Percentiles rank a stretch among this genome's conserved stretches.
Evolutionary conservation across 2,797 vertebrate species (phyloP).

Genomic region (Okamejei kenojei): DNA sequence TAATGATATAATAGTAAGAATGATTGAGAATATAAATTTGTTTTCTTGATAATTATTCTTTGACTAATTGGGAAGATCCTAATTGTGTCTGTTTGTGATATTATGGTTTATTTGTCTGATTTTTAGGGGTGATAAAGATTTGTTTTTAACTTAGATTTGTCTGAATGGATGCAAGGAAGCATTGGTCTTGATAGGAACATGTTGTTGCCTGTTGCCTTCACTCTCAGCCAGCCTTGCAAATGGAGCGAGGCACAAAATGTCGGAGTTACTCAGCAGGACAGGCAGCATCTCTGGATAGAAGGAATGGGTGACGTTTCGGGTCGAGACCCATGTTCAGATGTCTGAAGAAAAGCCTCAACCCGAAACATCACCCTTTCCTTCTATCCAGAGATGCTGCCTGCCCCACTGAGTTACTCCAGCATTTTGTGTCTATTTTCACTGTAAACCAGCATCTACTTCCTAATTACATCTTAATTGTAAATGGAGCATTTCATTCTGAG

Average conservation of each 20-base stretch:
- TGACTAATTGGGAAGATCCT: neutral
- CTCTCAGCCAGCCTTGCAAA: too few species aligned
- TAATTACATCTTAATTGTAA: too few species aligned
- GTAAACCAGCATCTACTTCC: too few species aligned
- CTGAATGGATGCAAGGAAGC: neutral
- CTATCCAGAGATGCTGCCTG: too few species aligned
- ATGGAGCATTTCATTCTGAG: neutral
- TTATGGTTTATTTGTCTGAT: neutral
- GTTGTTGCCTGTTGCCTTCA: neutral
- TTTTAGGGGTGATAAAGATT: neutral
- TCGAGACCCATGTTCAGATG: too few species aligned
- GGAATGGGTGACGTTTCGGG: too few species aligned
- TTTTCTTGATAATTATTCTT: neutral
- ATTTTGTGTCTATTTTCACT: too few species aligned
- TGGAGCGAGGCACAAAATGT: neutral
- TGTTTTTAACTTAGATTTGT: neutral
- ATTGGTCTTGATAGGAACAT: neutral
- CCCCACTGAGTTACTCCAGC: too few species aligned
- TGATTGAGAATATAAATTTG: neutral
- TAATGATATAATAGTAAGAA: neutral
- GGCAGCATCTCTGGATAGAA: too few species aligned
- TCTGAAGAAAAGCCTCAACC: too few species aligned
- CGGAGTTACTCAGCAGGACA: too few species aligned
- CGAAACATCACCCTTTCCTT: too few species aligned
- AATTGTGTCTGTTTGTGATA: neutral